Base-by-base conservation (phyloP, 2,888 invertebrate genomes). In the Rhagophthalmus giganteus region DNA sequence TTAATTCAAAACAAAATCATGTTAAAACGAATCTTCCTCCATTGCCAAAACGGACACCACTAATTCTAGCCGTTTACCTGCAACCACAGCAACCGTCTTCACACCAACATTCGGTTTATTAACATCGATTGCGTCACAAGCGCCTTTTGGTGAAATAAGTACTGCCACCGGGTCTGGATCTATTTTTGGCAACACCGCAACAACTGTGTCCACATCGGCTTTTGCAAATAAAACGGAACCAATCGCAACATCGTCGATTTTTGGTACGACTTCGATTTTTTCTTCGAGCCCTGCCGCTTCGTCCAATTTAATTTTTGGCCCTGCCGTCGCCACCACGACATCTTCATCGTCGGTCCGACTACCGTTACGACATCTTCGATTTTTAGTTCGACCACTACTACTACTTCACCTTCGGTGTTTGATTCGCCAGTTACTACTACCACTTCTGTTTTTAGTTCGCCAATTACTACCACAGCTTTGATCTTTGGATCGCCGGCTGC, bases 171-270 rank as follows among this genome's bases (percentile, higher is more conserved):
- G n/a, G n/a, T n/a, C n/a, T n/a, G n/a, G n/a, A n/a, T n/a, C n/a
- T n/a, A 57, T 76, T 45, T 76, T 76, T 44, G 70, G 71, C 27
- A 60, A 68, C 11, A 66, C 69, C 10, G 61, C 65, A 10, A 63
- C 64, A 3, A 60, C 69, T 12, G 64, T 63, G 51, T 46, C 66
- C 9, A 15, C 53, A 25, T 24, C 51, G 30, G 7, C 10, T 38
- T n/a, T n/a, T n/a, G n/a, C n/a, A n/a, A n/a, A n/a, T n/a, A n/a
- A n/a, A n/a, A n/a, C n/a, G n/a, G n/a, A n/a, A n/a, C n/a, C n/a
- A n/a, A 25, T 48, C 10, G 28, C 26, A 11, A 31, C 46, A n/a
- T n/a, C n/a, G n/a, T n/a, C n/a, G n/a, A n/a, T n/a, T n/a, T n/a
- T n/a, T n/a, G n/a, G n/a, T n/a, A n/a, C n/a, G n/a, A n/a, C n/a